Conservation (phyloP, 1,140 invertebrate species). For the Tigriopus japonicus region DNA sequence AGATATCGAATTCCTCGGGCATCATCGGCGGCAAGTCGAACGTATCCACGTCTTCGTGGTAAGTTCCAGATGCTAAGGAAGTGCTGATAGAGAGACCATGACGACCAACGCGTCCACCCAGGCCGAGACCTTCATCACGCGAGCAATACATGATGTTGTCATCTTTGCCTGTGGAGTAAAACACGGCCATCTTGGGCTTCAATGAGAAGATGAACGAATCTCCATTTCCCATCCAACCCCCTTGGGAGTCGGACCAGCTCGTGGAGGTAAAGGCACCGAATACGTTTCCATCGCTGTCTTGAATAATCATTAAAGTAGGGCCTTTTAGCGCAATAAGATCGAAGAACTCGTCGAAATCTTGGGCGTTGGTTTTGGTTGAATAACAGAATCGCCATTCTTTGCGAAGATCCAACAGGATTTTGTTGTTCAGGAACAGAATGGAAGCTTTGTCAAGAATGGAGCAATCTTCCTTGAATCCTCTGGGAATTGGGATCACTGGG, state of each 20-base stretch:
- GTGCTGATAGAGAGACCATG: not conserved
- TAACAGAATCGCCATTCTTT: conserved; percentile 12
- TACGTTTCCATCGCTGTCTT: not conserved
- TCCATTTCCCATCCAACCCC: conserved; percentile 12
- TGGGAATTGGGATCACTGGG: conserved; percentile 5
- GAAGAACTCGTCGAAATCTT: not conserved
- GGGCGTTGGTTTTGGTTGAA: conserved; percentile 5
- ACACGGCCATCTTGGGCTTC: conserved; percentile 12
- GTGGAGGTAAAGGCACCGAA: conserved; percentile 14
- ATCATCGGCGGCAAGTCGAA: conserved; percentile 1
- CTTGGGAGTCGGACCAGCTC: conserved; percentile 11
- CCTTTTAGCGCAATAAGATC: not conserved
- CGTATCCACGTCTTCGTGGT: conserved; percentile 1
- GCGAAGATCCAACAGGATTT: conserved; percentile 8
- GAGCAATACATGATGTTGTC: not conserved
- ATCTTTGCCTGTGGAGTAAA: conserved; percentile 13
- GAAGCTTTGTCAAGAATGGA: conserved; percentile 11
- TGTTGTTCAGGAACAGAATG: conserved; percentile 13
- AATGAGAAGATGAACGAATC: conserved; percentile 11
- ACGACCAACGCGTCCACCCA: not conserved
- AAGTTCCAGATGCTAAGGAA: not conserved
- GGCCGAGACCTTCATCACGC: not conserved
- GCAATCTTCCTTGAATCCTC: conserved; percentile 8
- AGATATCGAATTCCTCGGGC: not conserved
- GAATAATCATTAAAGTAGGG: conserved; percentile 7